These are phyloP conservation scores for Ectemnius lituratus DNA, from an alignment of 2,888 invertebrate species.

Conservation along the genomic window DNA sequence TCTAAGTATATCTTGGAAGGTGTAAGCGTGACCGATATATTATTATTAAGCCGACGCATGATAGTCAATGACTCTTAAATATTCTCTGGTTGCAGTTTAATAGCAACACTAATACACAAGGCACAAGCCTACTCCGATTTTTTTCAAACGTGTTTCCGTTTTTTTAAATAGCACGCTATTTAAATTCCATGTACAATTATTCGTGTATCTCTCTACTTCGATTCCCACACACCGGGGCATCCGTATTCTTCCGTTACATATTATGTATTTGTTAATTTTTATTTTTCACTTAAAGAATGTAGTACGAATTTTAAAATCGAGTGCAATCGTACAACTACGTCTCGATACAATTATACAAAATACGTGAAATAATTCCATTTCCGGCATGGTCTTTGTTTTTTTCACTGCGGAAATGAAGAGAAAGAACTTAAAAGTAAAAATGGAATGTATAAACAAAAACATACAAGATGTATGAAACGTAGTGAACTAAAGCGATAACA, in stretches of 20 bases:
- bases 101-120: slow-evolving; percentile 33
- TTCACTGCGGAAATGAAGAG: no score
- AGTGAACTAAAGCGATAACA: neutral
- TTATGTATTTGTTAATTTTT: no score
- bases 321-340: no score
- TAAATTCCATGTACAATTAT: neutral
- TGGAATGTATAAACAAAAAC: neutral
- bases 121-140: slow-evolving; percentile 38
- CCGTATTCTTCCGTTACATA: no score
- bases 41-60: slow-evolving; percentile 1
- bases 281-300: no score
- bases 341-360: no score
- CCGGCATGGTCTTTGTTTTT: no score
- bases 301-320: no score
- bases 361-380: no score
- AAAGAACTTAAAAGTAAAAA: no score
- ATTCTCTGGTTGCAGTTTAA: slow-evolving; percentile 2
- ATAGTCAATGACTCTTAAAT: neutral
- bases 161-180: slow-evolving; percentile 1
- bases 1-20: slow-evolving; percentile 15
- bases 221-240: no score
- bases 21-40: slow-evolving; percentile 25
- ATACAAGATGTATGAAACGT: neutral
- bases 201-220: no score
- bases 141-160: neutral